Evolutionary conservation across 2,888 invertebrate species (phyloP).

Genomic region (Cataglyphis rosenhaueri): DNA sequence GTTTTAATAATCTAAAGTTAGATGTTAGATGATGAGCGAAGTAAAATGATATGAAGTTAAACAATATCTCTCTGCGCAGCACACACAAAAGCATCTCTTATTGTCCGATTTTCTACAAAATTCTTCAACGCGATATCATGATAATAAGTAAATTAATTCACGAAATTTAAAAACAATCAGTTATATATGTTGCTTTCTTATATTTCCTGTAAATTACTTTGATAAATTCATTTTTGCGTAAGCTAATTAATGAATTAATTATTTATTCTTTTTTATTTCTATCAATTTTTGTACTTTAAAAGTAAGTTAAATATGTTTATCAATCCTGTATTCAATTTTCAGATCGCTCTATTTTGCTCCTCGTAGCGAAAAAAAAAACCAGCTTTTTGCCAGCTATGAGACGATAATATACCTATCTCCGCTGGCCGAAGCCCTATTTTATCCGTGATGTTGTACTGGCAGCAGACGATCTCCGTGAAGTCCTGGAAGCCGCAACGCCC

Average conservation of each 20-base stretch:
- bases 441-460: slow-evolving; percentile 79
- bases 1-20: background rate
- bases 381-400: background rate
- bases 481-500: slow-evolving; percentile 86
- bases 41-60: background rate
- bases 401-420: slow-evolving; percentile 74
- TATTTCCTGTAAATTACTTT: background rate
- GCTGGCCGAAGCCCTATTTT: slow-evolving; percentile 69
- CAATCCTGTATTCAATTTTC: background rate
- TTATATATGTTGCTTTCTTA: background rate
- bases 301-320: background rate
- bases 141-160: background rate
- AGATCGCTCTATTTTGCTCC: background rate
- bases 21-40: background rate
- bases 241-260: no score
- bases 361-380: background rate
- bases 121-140: background rate
- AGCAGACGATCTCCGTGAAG: slow-evolving; percentile 86
- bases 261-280: background rate
- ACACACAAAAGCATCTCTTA: background rate
- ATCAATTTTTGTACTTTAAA: background rate
- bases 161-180: background rate
- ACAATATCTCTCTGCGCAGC: background rate
- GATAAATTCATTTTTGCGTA: background rate
- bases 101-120: background rate